Percentiles rank a stretch among this genome's conserved stretches.
Evolutionary conservation across 2,888 invertebrate genomes (phyloP).

Genomic region (Apeira syringaria): DNA sequence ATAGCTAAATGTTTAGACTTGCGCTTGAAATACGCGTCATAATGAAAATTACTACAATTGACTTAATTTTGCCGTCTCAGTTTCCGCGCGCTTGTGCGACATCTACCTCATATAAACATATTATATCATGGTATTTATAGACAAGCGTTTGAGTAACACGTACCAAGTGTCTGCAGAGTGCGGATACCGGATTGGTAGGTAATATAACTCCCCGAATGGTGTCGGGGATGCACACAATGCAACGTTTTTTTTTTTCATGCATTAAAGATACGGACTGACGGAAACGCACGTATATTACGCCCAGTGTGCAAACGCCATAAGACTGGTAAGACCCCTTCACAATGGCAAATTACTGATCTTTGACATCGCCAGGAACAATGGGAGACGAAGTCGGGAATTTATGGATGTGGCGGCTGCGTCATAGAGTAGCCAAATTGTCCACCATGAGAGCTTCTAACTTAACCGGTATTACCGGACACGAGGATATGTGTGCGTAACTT

Average conservation of each 20-base stretch:
- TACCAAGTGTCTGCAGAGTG: background rate
- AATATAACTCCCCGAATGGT: background rate
- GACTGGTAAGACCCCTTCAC: slow-evolving; percentile 47
- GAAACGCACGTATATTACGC: slow-evolving; percentile 16
- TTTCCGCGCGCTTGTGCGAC: no score
- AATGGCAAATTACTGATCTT: slow-evolving; percentile 81
- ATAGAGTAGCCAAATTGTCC: no score
- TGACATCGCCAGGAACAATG: slow-evolving; percentile 77
- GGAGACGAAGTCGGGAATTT: slow-evolving; percentile 59
- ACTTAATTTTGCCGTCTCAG: no score
- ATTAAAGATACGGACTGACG: slow-evolving; percentile 18
- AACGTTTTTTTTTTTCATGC: slow-evolving; percentile 12
- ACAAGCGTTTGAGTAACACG: background rate
- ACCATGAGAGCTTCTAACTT: no score
- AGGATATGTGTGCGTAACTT: no score
- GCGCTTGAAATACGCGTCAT: no score
- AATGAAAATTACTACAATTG: no score
- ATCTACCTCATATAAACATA: no score
- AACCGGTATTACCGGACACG: no score
- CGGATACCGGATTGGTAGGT: slow-evolving; percentile 9
- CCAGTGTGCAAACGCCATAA: slow-evolving; percentile 17
- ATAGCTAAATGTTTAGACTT: no score
- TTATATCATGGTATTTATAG: no score
- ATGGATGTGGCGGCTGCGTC: slow-evolving; percentile 58
- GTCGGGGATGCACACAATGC: background rate